Evolutionary conservation across 2,888 invertebrate genomes (phyloP).

Genomic region (Stegana nigrithorax): DNA sequence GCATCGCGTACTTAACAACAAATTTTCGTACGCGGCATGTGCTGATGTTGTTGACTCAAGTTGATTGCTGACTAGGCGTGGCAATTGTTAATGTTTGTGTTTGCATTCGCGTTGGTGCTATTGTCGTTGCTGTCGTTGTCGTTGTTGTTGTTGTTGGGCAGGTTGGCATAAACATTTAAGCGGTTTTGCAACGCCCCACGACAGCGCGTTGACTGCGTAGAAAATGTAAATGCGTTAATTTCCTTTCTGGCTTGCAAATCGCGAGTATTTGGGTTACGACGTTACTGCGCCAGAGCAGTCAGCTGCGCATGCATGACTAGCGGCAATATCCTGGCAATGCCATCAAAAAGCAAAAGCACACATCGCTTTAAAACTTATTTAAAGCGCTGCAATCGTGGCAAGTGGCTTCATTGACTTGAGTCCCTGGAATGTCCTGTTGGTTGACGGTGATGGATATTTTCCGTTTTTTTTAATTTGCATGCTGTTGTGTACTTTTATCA

Average conservation of each 20-base stretch:
- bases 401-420: too few relatives aligned
- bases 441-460: too few relatives aligned
- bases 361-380: background rate
- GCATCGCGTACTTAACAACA: too few relatives aligned
- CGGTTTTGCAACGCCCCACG: background rate
- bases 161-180: background rate
- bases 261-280: constrained; percentile 3
- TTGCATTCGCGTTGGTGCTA: constrained; percentile 22
- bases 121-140: constrained; percentile 39
- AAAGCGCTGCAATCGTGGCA: too few relatives aligned
- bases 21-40: too few relatives aligned
- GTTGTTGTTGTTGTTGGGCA: constrained; percentile 27
- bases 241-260: background rate
- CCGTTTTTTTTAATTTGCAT: background rate
- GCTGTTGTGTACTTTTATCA: background rate
- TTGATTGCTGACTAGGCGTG: background rate
- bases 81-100: constrained; percentile 24
- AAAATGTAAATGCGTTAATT: constrained; percentile 9
- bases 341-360: background rate
- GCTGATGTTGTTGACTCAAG: constrained; percentile 8
- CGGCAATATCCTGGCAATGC: constrained; percentile 12
- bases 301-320: constrained; percentile 41
- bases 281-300: background rate
- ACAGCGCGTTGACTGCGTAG: background rate
- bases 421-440: too few relatives aligned